Conservation (phyloP, 2,888 invertebrate species). For the Morinoia aosen region DNA sequence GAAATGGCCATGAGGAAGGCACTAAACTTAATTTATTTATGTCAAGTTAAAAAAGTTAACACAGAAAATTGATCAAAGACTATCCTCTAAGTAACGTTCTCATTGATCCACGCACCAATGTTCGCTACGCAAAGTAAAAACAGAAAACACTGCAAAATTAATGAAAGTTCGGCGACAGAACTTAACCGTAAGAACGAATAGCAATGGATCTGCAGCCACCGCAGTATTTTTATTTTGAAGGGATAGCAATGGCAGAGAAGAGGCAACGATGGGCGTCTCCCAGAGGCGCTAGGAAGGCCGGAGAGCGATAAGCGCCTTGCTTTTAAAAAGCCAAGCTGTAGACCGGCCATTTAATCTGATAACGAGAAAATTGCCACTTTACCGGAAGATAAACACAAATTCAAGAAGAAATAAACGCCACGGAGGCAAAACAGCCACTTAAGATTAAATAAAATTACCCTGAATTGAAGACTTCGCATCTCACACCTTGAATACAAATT, state of each 20-base stretch:
- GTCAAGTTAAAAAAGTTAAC: neutral
- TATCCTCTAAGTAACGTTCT: neutral
- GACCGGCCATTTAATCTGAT: constrained; percentile 32
- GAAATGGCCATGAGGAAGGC: neutral
- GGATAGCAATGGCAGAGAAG: neutral
- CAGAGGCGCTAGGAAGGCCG: neutral
- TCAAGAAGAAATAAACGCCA: constrained; percentile 26
- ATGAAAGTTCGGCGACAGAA: neutral
- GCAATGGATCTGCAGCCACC: neutral
- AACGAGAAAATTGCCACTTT: constrained; percentile 42
- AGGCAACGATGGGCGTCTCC: neutral
- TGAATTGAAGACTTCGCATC: constrained; percentile 31
- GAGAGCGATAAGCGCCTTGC: constrained; percentile 18
- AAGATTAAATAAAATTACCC: constrained; percentile 32
- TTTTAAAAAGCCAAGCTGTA: neutral
- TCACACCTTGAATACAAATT: neutral
- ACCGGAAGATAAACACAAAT: constrained; percentile 28
- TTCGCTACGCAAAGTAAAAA: neutral
- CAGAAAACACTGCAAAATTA: neutral
- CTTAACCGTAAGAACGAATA: neutral
- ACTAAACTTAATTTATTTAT: neutral
- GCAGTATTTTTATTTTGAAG: neutral
- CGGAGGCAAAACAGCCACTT: constrained; percentile 28
- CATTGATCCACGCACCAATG: neutral
- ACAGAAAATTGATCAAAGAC: neutral